Evolutionary conservation across 2,113 vertebrate species (phyloP).

Genomic region (Cyprinodon brontotheroides): DNA sequence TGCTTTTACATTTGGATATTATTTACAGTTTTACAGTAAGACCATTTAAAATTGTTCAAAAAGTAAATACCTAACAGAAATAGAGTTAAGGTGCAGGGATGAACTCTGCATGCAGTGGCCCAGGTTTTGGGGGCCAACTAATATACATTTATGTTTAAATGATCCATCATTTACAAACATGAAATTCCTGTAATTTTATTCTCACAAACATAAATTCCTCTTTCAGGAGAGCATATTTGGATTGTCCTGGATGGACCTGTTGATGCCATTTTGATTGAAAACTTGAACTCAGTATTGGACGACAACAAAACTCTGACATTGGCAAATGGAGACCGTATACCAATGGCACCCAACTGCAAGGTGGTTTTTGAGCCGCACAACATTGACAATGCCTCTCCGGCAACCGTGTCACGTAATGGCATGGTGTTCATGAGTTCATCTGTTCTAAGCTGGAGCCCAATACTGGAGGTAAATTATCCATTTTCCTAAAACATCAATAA

Average conservation of each 20-base stretch:
- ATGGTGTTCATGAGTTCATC: conserved; percentile 96
- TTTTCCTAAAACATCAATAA: background rate
- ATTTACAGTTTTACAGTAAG: background rate
- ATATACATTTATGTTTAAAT: too few relatives aligned
- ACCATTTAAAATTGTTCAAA: background rate
- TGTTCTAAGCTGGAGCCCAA: conserved; percentile 85
- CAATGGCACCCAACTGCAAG: conserved; percentile 91
- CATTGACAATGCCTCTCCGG: conserved; percentile 92
- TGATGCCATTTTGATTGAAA: conserved; percentile 64
- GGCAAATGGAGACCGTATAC: conserved; percentile 80
- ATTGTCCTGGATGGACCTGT: conserved; percentile 85
- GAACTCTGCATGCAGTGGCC: background rate
- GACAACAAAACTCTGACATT: conserved; percentile 65
- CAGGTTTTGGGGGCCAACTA: too few relatives aligned
- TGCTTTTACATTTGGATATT: background rate
- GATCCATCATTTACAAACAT: too few relatives aligned
- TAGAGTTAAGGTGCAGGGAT: background rate
- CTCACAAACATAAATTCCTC: too few relatives aligned
- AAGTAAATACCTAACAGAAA: background rate
- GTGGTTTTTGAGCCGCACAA: conserved; percentile 91
- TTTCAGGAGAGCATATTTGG: conserved; percentile 89
- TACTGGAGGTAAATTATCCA: conserved; percentile 83
- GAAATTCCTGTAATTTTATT: too few relatives aligned
- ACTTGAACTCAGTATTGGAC: conserved; percentile 62
- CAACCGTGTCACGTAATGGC: conserved; percentile 90